Conservation (phyloP, 2,113 vertebrate genomes). For the Oplegnathus fasciatus region DNA sequence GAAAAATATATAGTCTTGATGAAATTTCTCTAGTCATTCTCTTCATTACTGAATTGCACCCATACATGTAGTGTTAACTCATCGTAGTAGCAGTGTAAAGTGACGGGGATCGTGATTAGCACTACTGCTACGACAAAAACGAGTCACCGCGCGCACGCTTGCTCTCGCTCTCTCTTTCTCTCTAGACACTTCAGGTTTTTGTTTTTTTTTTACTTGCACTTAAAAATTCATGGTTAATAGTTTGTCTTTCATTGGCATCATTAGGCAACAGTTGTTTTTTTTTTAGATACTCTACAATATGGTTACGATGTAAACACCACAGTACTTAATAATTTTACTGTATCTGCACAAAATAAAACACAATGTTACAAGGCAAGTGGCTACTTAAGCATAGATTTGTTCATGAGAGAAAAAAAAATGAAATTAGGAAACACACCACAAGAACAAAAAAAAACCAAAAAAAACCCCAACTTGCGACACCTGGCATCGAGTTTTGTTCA, state of each 20-base stretch:
- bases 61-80: constrained; percentile 77
- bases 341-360: constrained; percentile 85
- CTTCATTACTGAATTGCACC: constrained; percentile 82
- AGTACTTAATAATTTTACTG: constrained; percentile 81
- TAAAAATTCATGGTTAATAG: constrained; percentile 77
- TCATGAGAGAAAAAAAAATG: constrained; percentile 68
- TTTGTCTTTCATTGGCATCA: constrained; percentile 85
- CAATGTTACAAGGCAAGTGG: constrained; percentile 87
- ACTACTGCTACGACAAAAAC: constrained; percentile 67
- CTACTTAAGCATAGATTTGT: constrained; percentile 86
- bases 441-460: constrained; percentile 37
- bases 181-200: constrained; percentile 81
- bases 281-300: constrained; percentile 81
- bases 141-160: constrained; percentile 53
- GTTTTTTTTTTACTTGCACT: constrained; percentile 74
- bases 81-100: constrained; percentile 74
- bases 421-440: constrained; percentile 73
- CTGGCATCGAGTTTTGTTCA: constrained; percentile 79
- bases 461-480: constrained; percentile 59
- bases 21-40: constrained; percentile 84
- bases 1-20: constrained; percentile 89
- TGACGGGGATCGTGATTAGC: constrained; percentile 76
- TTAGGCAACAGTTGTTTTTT: constrained; percentile 81
- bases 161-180: constrained; percentile 56
- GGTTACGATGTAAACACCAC: constrained; percentile 87